Conservation (phyloP, 2,113 vertebrate genomes). For the Rhabdornis inornatus region DNA sequence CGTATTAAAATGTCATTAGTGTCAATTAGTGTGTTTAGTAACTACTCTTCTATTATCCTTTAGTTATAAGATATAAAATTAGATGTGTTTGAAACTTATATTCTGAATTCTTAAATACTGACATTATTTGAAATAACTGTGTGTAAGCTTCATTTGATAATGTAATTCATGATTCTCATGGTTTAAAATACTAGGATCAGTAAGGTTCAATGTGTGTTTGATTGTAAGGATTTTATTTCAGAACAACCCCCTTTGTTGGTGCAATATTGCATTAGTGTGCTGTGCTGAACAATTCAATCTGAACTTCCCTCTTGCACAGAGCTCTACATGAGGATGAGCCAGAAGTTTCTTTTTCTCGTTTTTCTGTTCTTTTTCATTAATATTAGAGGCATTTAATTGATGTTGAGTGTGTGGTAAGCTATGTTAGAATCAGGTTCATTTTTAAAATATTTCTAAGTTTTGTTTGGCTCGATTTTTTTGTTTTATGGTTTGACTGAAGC, state of each 20-base stretch:
- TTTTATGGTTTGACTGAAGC: background rate
- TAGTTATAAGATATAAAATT: slow-evolving; percentile 1
- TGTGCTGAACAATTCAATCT: background rate
- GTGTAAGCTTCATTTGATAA: background rate
- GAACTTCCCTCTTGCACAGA: background rate
- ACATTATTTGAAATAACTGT: background rate
- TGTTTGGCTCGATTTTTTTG: background rate
- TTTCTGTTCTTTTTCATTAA: background rate
- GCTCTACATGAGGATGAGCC: background rate
- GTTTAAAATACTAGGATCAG: background rate
- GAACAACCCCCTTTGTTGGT: background rate
- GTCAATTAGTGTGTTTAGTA: slow-evolving; percentile 10
- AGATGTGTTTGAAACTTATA: background rate
- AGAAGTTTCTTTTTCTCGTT: background rate
- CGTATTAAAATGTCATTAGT: background rate
- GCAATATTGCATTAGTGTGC: background rate
- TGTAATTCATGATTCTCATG: background rate
- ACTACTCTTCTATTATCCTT: slow-evolving; percentile 4
- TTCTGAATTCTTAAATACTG: background rate
- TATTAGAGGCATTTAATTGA: background rate
- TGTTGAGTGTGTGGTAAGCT: background rate
- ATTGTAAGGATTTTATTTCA: background rate
- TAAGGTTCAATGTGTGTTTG: background rate
- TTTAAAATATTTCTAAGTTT: background rate
- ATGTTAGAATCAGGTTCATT: background rate